A percentile compares a stretch with the other conserved stretches of the same genome.
These are phyloP conservation scores for Scartelaos histophorus DNA, from an alignment of 2,113 vertebrate species.

Conservation along the genomic window DNA sequence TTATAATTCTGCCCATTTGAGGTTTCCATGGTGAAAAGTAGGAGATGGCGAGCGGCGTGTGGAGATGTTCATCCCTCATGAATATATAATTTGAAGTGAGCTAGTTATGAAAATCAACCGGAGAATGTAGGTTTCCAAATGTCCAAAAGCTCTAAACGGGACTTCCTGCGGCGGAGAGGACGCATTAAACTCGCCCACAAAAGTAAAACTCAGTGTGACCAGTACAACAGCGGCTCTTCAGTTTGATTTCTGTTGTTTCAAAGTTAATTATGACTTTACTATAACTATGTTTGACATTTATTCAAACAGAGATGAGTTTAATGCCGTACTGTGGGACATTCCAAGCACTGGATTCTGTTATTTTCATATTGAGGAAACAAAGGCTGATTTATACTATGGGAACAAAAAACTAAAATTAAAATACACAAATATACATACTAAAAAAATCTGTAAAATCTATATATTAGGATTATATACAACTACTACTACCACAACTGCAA, in stretches of 20 bases:
- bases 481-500: too few relatives aligned
- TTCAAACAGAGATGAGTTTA: too few relatives aligned
- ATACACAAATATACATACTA: too few relatives aligned
- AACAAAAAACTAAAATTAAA: too few relatives aligned
- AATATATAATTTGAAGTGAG: slow-evolving; percentile 51
- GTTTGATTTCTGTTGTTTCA: background rate
- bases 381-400: too few relatives aligned
- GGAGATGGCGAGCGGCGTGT: slow-evolving; percentile 54
- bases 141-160: slow-evolving; percentile 27
- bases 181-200: background rate
- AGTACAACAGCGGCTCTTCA: background rate
- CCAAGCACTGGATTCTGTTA: too few relatives aligned
- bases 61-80: slow-evolving; percentile 49
- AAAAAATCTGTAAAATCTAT: too few relatives aligned
- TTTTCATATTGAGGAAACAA: too few relatives aligned
- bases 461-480: too few relatives aligned
- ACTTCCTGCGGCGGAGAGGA: slow-evolving; percentile 8
- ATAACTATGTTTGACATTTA: background rate
- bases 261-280: background rate
- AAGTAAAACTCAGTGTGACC: background rate
- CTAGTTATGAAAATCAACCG: background rate
- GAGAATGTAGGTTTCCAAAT: background rate
- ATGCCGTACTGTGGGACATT: too few relatives aligned
- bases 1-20: slow-evolving; percentile 56
- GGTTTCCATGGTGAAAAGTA: slow-evolving; percentile 68